Percentiles rank a stretch among this genome's conserved stretches.
Evolutionary conservation across 2,888 invertebrate genomes (phyloP).

Genomic region (Hemicrepidius hirtus): DNA sequence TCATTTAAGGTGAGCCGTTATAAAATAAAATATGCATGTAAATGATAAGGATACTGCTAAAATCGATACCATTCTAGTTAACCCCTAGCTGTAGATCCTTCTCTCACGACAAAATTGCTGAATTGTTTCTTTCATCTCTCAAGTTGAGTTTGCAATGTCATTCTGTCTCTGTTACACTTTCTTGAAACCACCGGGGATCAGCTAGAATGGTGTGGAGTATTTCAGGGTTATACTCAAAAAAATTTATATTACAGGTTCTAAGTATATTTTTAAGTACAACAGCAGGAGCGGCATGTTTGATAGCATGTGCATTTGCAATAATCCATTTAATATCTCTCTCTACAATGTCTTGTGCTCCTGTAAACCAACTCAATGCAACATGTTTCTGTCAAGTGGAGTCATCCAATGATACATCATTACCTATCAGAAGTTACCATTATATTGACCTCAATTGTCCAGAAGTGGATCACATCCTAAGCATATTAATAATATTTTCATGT

Average conservation of each 20-base stretch:
- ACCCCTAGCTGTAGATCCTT: no score
- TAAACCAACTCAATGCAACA: slow-evolving; percentile 67
- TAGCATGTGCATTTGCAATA: slow-evolving; percentile 68
- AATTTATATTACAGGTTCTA: slow-evolving; percentile 68
- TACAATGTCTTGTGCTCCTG: slow-evolving; percentile 69
- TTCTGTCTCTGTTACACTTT: no score
- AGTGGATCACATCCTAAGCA: slow-evolving; percentile 68
- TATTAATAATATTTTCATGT: slow-evolving; percentile 69
- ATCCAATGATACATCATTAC: slow-evolving; percentile 47
- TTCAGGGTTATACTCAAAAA: no score
- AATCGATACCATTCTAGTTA: no score
- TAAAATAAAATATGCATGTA: no score
- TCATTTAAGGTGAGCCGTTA: slow-evolving; percentile 69
- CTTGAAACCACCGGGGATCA: no score
- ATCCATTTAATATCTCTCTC: slow-evolving; percentile 69
- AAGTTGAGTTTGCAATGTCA: no score
- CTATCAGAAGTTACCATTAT: slow-evolving; percentile 68
- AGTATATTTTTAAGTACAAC: slow-evolving; percentile 69
- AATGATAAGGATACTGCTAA: no score
- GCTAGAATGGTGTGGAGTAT: no score
- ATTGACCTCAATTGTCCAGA: slow-evolving; percentile 72
- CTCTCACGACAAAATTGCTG: no score
- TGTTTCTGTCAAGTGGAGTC: slow-evolving; percentile 68
- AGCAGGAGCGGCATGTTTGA: slow-evolving; percentile 68
- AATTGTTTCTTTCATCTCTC: no score